A percentile compares a stretch with the other conserved stretches of the same genome.
Conservation (phyloP, 2,888 invertebrate species). For the Cheilosia vernalis region DNA sequence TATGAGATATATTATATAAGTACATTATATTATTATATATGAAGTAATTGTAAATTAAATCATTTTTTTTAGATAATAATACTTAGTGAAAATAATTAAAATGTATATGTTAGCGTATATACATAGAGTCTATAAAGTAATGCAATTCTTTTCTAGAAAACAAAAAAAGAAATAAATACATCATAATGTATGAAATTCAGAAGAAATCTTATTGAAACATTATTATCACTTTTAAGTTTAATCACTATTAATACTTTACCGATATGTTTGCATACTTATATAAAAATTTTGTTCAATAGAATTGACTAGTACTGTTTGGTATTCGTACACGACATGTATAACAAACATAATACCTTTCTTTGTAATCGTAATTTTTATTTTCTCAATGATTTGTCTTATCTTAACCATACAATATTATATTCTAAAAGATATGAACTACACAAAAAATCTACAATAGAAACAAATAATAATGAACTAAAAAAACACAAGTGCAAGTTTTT, state of each 20-base stretch:
- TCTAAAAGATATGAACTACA: slow-evolving; percentile 58
- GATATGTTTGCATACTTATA: slow-evolving; percentile 24
- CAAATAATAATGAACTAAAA: slow-evolving; percentile 62
- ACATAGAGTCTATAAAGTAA: slow-evolving; percentile 55
- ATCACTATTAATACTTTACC: slow-evolving; percentile 26
- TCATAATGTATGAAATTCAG: slow-evolving; percentile 47
- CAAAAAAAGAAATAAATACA: slow-evolving; percentile 17
- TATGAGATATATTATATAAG: slow-evolving; percentile 67
- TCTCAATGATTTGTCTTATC: slow-evolving; percentile 40
- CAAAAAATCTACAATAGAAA: slow-evolving; percentile 51
- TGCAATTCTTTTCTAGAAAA: slow-evolving; percentile 57
- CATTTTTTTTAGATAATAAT: slow-evolving; percentile 66
- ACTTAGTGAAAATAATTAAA: slow-evolving; percentile 60
- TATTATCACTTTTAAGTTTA: slow-evolving; percentile 9
- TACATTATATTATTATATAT: slow-evolving; percentile 60
- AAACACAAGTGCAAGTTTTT: slow-evolving; percentile 63
- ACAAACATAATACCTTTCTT: background rate
- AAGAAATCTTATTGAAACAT: slow-evolving; percentile 16
- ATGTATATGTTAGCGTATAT: slow-evolving; percentile 52
- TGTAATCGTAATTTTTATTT: slow-evolving; percentile 24
- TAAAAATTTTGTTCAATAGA: slow-evolving; percentile 18
- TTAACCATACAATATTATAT: slow-evolving; percentile 32
- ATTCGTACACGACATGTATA: slow-evolving; percentile 10
- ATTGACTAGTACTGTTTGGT: slow-evolving; percentile 38
- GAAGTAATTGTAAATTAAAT: slow-evolving; percentile 64